Base-by-base conservation (phyloP, 2,797 vertebrate species). In the Passerculus sandwichensis region DNA sequence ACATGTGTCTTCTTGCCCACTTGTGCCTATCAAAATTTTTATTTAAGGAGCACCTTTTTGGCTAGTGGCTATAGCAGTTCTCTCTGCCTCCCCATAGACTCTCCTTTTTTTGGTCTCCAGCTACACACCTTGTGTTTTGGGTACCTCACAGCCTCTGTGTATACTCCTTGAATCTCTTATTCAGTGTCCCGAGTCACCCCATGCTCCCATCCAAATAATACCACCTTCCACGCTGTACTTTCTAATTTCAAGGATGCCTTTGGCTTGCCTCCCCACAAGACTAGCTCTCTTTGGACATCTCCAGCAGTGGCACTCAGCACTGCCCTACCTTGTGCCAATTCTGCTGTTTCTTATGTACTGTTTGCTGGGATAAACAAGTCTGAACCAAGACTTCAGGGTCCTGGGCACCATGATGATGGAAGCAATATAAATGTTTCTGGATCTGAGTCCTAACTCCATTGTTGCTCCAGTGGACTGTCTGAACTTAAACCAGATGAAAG, bases 131-230 rank as follows among this genome's bases (percentile, higher is more conserved):
- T 6, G 13, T 22, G 18, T 32, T 56, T 71, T 88, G 36, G 54
- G 50, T 20, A 85, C 79, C 29, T 82, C 9, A 1, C 14, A 75
- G 15, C 15, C 12, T 77, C 66, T 81, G 15, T 45, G 32, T 69
- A 7, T 65, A 82, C 45, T 22, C 48, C 10, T 13, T 65, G 54
- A 89, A 62, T 13, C 3, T 61, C 36, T 78, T 65, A 38, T 22
- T 91, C 51, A 29, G 15, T 36, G 32, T n/a, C 38, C 74, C 47
- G 32, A 78, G 29, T 72, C 50, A 60, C 47, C 29, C 59, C 3
- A 1, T 13, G 5, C 30, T 87, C 73, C 2, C 1, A 3, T 54
- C 86, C 42, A 47, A 0, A 0, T 29, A 73, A 73, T 7, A 67
- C 6, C 30, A 47, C 22, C 32, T 78, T 72, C 34, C 12, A 57